Evolutionary conservation across 2,113 vertebrate genomes (phyloP), one percentile per base, ranked within the genome.

Genomic region (Tetraodon nigroviridis): DNA sequence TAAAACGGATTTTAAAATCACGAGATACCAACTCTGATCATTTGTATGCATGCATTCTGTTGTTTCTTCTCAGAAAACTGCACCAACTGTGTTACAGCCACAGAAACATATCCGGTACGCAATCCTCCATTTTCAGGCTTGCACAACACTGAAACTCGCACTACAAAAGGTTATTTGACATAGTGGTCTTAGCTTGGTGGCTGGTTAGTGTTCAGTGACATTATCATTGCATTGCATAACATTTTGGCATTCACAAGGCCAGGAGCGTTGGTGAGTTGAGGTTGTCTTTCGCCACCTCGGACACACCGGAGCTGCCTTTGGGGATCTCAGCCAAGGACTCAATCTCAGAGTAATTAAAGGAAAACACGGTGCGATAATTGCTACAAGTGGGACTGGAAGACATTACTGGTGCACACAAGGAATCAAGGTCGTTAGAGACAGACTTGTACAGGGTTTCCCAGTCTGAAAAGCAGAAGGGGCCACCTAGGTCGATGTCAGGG

Each of bases 391-490:
- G 95, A 47, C 95, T 97, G 81, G 93, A 94, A 85, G 93, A 93
- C 78, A 94, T 90, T 73, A 93, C 85, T 0, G 94, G 94, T 1
- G 93, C 93, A 85, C 90, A 93, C 55, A 99, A 89, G 3, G 93
- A 92, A 80, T 96, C 95, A 78, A 96, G 88, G 84, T 95, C 94
- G 1, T 79, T 90, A 5, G 92, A 73, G 80, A 92, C 90, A 1
- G 91, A 92, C 78, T 89, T 87, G 40, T 94, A 93, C 77, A 97
- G 87, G 13, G 96, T 92, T 84, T 99, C 97, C 96, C 95, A 98
- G 89, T 99, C 95, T 58, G 93, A 91, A 32, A 92, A 84, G 15
- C 94, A 92, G 85, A 96, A 93, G 56, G 94, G 93, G 14, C 90
- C 82, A 5, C 88, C 92, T 67, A 97, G 87, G 87, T 99, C 95